Evolutionary conservation across 1,140 invertebrate species (phyloP).

Genomic region (Asbolus verrucosus): DNA sequence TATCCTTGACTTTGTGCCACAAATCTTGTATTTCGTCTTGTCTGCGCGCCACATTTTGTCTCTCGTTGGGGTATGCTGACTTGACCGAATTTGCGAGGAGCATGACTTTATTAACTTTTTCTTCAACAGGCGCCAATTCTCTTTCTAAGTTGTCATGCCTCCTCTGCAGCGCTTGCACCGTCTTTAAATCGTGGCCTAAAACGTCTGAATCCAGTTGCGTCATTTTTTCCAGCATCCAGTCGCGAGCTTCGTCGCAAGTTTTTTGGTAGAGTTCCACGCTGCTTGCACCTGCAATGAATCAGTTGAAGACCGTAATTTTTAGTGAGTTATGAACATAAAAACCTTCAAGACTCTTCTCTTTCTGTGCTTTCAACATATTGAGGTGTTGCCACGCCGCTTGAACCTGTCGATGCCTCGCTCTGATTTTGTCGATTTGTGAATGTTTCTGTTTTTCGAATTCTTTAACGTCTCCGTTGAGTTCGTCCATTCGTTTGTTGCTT

Average conservation of each 20-base stretch:
- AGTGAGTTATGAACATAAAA: too few species aligned
- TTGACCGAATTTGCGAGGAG: slow-evolving; percentile 88
- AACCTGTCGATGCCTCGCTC: slow-evolving; percentile 83
- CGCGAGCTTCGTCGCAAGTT: slow-evolving; percentile 91
- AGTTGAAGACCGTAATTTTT: too few species aligned
- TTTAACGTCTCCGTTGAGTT: slow-evolving; percentile 88
- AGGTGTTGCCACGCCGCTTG: slow-evolving; percentile 90
- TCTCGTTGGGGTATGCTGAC: slow-evolving; percentile 91
- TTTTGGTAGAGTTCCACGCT: slow-evolving; percentile 95
- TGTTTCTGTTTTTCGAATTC: slow-evolving; percentile 89
- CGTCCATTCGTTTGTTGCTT: slow-evolving; percentile 89
- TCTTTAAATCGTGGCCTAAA: slow-evolving; percentile 87
- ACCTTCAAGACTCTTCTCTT: slow-evolving; percentile 92
- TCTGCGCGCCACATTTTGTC: slow-evolving; percentile 83
- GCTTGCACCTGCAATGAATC: slow-evolving; percentile 54
- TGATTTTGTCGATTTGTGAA: slow-evolving; percentile 89
- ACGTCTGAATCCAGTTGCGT: slow-evolving; percentile 83
- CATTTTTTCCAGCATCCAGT: slow-evolving; percentile 96
- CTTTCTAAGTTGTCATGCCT: slow-evolving; percentile 90
- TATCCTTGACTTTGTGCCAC: slow-evolving; percentile 89
- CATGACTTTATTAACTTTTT: slow-evolving; percentile 87
- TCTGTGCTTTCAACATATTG: slow-evolving; percentile 88
- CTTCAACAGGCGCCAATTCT: slow-evolving; percentile 89
- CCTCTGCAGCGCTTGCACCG: slow-evolving; percentile 89
- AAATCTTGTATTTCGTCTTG: slow-evolving; percentile 88